These are phyloP conservation scores for Henricia sp. DNA, from an alignment of 53 echinoderm and acorn worm genomes.

Conservation along the genomic window DNA sequence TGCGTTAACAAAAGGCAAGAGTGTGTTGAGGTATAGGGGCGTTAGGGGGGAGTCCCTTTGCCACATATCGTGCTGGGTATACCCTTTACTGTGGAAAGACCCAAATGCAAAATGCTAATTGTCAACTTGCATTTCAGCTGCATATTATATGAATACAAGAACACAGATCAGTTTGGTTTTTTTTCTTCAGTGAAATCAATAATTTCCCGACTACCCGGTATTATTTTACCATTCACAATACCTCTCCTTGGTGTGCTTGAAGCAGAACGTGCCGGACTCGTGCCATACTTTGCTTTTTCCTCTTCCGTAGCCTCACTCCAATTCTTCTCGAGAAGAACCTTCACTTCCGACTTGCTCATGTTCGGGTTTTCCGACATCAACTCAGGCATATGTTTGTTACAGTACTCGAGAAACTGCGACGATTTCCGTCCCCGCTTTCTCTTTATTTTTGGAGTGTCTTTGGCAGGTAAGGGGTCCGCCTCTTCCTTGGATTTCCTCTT, in stretches of 20 bases:
- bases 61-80: too few relatives aligned
- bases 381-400: conserved; percentile 67
- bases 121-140: too few relatives aligned
- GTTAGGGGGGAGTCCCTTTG: too few relatives aligned
- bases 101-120: too few relatives aligned
- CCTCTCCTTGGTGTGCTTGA: conserved; percentile 26
- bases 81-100: too few relatives aligned
- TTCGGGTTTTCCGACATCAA: conserved; percentile 69
- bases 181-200: too few relatives aligned
- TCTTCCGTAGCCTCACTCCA: conserved; percentile 82
- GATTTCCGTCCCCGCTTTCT: conserved; percentile 86
- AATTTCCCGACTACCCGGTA: too few relatives aligned
- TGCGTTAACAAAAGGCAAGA: too few relatives aligned
- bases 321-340: conserved; percentile 78
- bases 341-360: conserved; percentile 75
- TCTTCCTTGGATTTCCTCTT: conserved; percentile 45
- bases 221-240: too few relatives aligned
- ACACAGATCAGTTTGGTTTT: too few relatives aligned
- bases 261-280: conserved; percentile 16
- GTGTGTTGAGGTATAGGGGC: too few relatives aligned
- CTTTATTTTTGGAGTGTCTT: conserved; percentile 50
- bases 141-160: too few relatives aligned
- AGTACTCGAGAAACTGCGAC: conserved; percentile 80
- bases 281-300: conserved; percentile 74
- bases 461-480: conserved; percentile 5